Evolutionary conservation across 2,888 invertebrate species (phyloP), one percentile per base, ranked within the genome.

Genomic region (Phortica okadai): DNA sequence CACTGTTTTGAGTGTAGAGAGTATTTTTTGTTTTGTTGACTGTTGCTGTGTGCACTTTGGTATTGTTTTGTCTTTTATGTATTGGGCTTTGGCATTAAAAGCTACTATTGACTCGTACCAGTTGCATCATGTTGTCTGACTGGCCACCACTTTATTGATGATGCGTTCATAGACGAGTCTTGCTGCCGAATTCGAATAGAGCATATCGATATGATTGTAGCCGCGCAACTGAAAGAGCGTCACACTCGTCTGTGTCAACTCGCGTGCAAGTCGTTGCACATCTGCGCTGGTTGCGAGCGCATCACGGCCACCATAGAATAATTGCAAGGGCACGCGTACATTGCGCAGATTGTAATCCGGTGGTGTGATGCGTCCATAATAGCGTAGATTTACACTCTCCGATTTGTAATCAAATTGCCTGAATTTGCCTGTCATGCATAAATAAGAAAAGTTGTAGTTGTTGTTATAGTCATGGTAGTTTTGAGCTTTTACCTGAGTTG

Each of bases 171-270:
- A 90, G 45, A 90, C 85, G 11, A 86, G 80, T 2, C 82, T 81
- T 3, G 88, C 82, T 0, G 90, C 90, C 21, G 87, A 83, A 25
- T 78, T 80, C 5, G 89, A 86, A 73, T 89, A 90, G 21, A 90
- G 79, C 58, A 90, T 84, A 79, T 90, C 90, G 74, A 90, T 89
- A 79, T 90, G 90, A 82, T 90, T 90, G 76, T 90, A 90, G 64
- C 90, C 90, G 1, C 80, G 87, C 74, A 90, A 80, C 77, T 88
- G 88, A 70, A 85, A 86, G 25, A 90, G 76, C 25, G 83, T 82
- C n/a, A 82, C 84, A 7, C 80, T 83, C 74, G 88, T 81, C 76
- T 89, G 87, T 74, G 81, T 82, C 72, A 90, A 75, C 11, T 88
- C 84, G 1, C 78, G 74, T 1, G 82, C 81, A 66, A 90, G 82